Evolutionary conservation across 2,797 vertebrate genomes (phyloP), one percentile per base, ranked within the genome.

Genomic region (Anniella stebbinsi): DNA sequence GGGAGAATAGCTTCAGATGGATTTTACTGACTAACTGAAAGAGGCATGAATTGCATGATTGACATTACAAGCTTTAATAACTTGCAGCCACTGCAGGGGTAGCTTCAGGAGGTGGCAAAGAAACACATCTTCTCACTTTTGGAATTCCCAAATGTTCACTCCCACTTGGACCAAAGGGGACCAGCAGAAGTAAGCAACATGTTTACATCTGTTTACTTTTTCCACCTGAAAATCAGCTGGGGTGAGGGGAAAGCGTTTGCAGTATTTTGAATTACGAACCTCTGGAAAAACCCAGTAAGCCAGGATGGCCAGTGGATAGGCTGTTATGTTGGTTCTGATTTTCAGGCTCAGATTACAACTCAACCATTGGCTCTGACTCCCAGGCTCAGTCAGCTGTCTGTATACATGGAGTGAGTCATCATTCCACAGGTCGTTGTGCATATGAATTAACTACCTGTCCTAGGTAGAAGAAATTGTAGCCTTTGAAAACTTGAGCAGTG

Each of bases 21-120:
- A 88, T 18, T 87, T 87, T 38, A 45, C 51, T 92, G 15, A 6
- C 45, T 83, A 48, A 66, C 7, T 63, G 48, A 3, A 36, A 18
- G 60, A 80, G 5, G 60, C 2, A 87, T 2, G 67, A 30, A 69
- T 86, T 38, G 1, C 11, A 13, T 45, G 3, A 73, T 11, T 69
- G 73, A 51, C 3, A 13, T 83, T 80, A 21, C 66, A 82, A 82
- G 51, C 48, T 60, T 69, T 70, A 70, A 89, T 89, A 57, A 84
- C 33, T 51, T 51, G 41, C 54, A 77, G 28, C 15, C 33, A 28
- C 78, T 4, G 15, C 10, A n/a, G 69, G 38, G 75, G 7, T 51
- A 75, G 67, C 15, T 66, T 48, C 33, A 28, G 41, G 9, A 48
- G 54, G 18, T 82, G 72, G 38, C 67, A 66, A 77, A 4, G 45